These are phyloP conservation scores for Pogoniulus pusillus DNA, from an alignment of 2,797 vertebrate species.

Conservation along the genomic window DNA sequence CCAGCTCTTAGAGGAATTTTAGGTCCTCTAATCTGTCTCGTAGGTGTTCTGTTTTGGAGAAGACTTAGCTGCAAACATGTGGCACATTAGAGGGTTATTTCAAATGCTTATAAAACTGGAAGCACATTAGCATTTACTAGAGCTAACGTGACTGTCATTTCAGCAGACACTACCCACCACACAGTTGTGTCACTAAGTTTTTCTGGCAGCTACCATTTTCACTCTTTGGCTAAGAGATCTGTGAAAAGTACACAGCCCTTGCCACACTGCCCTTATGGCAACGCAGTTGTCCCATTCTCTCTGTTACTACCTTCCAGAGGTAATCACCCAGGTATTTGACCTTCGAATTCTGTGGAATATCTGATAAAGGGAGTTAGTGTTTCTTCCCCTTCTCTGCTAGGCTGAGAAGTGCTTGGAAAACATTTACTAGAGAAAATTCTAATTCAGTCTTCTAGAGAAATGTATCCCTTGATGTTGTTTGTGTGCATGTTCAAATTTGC, in stretches of 20 bases:
- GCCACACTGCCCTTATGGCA: not conserved
- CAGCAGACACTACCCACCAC: not conserved
- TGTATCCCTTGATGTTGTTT: not conserved
- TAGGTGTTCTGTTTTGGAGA: not conserved
- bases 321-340: not conserved
- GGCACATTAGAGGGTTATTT: not conserved
- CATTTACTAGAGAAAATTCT: not conserved
- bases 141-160: not conserved
- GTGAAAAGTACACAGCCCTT: not conserved
- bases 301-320: not conserved
- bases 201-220: not conserved
- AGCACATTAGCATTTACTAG: not conserved
- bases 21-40: not conserved
- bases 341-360: not conserved
- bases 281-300: not conserved
- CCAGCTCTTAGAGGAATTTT: not conserved
- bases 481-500: not conserved
- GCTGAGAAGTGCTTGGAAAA: not conserved
- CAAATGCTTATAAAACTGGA: not conserved
- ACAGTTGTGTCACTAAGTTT: not conserved
- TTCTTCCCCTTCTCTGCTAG: not conserved
- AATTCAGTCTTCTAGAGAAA: not conserved
- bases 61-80: not conserved
- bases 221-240: not conserved
- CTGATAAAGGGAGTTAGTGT: not conserved